Base-by-base conservation (phyloP, 2,888 invertebrate species). In the Synergus gifuensis region DNA sequence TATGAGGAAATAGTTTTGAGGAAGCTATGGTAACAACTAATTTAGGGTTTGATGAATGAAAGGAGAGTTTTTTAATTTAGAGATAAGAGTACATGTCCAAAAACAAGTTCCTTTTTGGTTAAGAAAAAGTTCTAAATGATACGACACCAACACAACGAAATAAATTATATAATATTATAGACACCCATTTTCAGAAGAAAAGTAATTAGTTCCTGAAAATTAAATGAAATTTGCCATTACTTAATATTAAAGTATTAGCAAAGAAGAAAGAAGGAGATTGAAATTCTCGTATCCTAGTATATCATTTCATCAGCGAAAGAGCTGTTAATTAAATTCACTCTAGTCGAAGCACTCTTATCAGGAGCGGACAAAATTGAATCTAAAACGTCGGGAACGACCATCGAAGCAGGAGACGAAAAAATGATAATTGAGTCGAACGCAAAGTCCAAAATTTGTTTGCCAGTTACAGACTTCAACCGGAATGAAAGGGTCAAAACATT, bases 171-270 rank as follows among this genome's bases (percentile, higher is more conserved):
- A 28, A 28, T 28, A 28, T 36, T 7, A 36, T 36, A 36, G 36
- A 5, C 36, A 36, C 36, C 5, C 36, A 36, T 36, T 36, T 9
- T 12, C 18, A 60, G n/a, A 9, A 60, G 60, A 60, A 22, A 60
- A 60, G 22, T 42, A 40, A 64, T 64, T 64, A 64, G n/a, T 64
- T 16, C 9, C 40, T 42, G 36, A 40, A 64, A 64, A 63, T 63
- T 42, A n/a, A 64, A 40, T 22, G 28, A n/a, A 60, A 60, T 60
- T 9, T 22, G 11, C 9, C 60, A n/a, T 36, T 64, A 40, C 40
- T n/a, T 40, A 14, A 49, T 16, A 49, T 62, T 0, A 40, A 64
- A 64, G 36, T 40, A 16, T 36, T 40, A 40, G 16, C 9, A 40
- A 64, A 64, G 16, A 64, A 16, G n/a, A 36, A 64, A 36, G 14